These are phyloP conservation scores for Deroptyus accipitrinus DNA, from an alignment of 2,113 vertebrate genomes.

Conservation along the genomic window DNA sequence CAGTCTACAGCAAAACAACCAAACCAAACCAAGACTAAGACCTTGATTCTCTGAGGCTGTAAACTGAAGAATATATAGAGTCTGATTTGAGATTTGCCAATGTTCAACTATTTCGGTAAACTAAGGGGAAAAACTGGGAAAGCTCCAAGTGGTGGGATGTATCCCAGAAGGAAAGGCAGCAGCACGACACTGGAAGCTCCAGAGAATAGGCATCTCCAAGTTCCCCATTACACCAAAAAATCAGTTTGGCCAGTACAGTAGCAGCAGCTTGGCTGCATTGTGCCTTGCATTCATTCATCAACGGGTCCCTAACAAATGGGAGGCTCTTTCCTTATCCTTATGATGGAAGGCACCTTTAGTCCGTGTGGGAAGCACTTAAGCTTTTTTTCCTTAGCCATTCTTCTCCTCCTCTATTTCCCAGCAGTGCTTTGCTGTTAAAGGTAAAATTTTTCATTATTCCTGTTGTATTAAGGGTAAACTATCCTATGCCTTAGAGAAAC, in stretches of 20 bases:
- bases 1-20: not conserved
- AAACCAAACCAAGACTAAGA: not conserved
- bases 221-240: rapidly evolving
- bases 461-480: not conserved
- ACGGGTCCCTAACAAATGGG: not conserved
- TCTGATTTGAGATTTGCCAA: not conserved
- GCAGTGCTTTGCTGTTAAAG: not conserved
- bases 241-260: not conserved
- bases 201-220: not conserved
- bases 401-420: not conserved
- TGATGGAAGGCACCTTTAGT: not conserved
- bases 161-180: not conserved
- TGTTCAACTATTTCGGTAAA: not conserved
- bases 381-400: not conserved
- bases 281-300: not conserved
- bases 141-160: not conserved
- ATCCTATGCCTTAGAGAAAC: not conserved
- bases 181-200: rapidly evolving
- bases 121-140: not conserved
- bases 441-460: not conserved
- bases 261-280: not conserved
- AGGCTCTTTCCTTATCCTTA: not conserved
- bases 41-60: not conserved
- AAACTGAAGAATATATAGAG: not conserved
- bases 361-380: not conserved